Percentiles rank a stretch among this genome's conserved stretches.
These are phyloP conservation scores for Zalophus californianus DNA, from an alignment of 2,797 vertebrate species.

Conservation along the genomic window DNA sequence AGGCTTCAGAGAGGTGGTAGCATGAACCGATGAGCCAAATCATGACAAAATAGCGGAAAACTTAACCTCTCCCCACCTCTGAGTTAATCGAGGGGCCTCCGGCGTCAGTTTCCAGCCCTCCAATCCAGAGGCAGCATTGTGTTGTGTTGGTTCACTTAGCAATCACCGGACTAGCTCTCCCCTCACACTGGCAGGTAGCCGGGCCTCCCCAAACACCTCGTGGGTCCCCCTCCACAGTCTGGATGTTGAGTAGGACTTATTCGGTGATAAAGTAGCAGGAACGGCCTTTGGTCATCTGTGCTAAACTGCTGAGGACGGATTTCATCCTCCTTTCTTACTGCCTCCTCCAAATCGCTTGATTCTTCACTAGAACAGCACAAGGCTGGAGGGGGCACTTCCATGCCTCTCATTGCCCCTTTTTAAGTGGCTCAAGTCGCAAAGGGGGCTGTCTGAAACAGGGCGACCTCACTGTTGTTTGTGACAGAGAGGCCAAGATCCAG, in stretches of 20 bases:
- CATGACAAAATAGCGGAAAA: background rate
- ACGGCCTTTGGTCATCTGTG: background rate
- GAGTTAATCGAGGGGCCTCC: background rate
- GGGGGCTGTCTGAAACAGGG: background rate
- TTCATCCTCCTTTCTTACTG: background rate
- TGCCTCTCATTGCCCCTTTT: background rate
- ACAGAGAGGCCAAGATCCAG: background rate
- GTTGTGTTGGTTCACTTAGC: background rate
- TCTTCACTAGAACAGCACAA: background rate
- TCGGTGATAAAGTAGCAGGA: background rate
- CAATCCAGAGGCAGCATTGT: background rate
- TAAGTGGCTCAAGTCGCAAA: background rate
- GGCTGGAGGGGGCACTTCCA: background rate
- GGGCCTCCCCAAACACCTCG: background rate
- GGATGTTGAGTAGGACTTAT: background rate
- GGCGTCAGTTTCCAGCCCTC: background rate
- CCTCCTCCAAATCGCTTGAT: background rate
- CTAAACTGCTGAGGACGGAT: background rate
- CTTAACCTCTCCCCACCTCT: background rate
- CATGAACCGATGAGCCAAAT: background rate
- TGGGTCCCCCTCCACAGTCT: background rate
- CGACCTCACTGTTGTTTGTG: background rate
- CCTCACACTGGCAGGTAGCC: background rate
- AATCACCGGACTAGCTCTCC: background rate
- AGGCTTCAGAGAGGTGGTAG: background rate